These are phyloP conservation scores for Heteromyza rotundicornis DNA, from an alignment of 2,888 invertebrate species.

Conservation along the genomic window DNA sequence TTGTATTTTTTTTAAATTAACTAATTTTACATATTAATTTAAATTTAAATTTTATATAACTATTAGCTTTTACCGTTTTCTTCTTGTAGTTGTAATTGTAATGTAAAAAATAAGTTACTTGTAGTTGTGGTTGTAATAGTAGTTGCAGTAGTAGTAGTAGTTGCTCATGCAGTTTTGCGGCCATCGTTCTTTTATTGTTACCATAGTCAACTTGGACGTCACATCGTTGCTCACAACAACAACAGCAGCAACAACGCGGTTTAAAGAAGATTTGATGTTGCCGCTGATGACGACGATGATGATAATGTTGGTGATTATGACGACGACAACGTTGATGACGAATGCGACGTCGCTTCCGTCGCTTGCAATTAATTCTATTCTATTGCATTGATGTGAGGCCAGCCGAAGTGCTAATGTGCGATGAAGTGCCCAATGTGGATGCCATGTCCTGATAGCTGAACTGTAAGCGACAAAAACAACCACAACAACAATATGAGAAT, in stretches of 20 bases:
- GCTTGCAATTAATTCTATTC: conserved; percentile 35
- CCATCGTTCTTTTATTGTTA: neutral
- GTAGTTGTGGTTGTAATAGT: conserved; percentile 20
- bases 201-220: neutral
- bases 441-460: conserved; percentile 82
- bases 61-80: conserved; percentile 26
- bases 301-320: conserved; percentile 16
- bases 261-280: too few species aligned
- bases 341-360: conserved; percentile 9
- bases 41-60: conserved; percentile 16
- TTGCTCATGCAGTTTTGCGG: conserved; percentile 14
- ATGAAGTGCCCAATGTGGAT: conserved; percentile 70
- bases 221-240: too few species aligned
- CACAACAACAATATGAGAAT: conserved; percentile 11
- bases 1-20: conserved; percentile 33
- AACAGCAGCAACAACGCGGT: too few species aligned
- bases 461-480: conserved; percentile 64
- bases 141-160: conserved; percentile 21
- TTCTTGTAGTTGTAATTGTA: conserved; percentile 34
- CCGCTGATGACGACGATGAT: too few species aligned
- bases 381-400: conserved; percentile 63
- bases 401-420: conserved; percentile 68
- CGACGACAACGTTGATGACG: conserved; percentile 6
- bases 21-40: conserved; percentile 12
- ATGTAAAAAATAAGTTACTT: conserved; percentile 27